Conservation (phyloP, 1,140 invertebrate genomes). For the Caenorhabditis briggsae region DNA sequence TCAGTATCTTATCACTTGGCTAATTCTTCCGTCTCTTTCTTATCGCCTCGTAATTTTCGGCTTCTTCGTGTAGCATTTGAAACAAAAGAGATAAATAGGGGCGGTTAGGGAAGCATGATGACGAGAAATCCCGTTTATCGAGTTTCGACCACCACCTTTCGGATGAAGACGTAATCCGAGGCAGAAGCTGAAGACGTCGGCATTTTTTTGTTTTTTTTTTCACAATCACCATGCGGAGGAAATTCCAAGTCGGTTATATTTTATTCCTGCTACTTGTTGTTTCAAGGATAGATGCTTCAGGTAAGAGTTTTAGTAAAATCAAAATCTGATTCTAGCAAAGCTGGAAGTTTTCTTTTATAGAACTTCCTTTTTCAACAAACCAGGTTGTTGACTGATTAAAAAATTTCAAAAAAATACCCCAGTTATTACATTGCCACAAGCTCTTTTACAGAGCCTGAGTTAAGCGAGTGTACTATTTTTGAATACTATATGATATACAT, state of each 20-base stretch:
- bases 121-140: slow-evolving; percentile 43
- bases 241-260: neutral
- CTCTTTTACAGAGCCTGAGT: too few species aligned
- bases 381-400: too few species aligned
- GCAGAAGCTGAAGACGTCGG: neutral
- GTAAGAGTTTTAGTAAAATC: neutral
- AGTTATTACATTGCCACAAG: too few species aligned
- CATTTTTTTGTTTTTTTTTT: neutral
- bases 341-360: too few species aligned
- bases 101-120: neutral
- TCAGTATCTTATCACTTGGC: too few species aligned
- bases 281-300: neutral
- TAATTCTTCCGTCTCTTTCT: neutral
- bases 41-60: neutral
- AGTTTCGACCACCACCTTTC: slow-evolving; percentile 13
- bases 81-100: neutral
- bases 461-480: too few species aligned
- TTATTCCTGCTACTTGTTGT: neutral
- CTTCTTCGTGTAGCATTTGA: neutral
- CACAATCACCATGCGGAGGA: neutral
- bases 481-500: too few species aligned
- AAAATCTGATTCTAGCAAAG: too few species aligned
- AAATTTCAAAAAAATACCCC: too few species aligned
- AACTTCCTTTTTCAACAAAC: too few species aligned
- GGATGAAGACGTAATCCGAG: slow-evolving; percentile 24